Evolutionary conservation across 1,140 invertebrate species (phyloP), one percentile per base, ranked within the genome.

Genomic region (Heliconius himera): DNA sequence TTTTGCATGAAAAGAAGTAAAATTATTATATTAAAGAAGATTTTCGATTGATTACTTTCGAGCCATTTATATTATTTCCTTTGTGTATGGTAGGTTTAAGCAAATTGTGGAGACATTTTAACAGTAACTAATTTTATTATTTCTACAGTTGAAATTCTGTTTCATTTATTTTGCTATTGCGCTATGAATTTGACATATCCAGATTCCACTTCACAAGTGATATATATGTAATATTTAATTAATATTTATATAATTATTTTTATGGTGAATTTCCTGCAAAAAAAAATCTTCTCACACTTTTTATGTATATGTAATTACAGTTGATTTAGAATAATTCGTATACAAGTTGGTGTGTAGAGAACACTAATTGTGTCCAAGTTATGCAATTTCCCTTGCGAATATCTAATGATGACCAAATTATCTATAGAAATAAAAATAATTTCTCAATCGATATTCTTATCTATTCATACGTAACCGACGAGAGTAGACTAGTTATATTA

Each of bases 201-300:
- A 56, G n/a, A 56, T 56, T 56, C 22, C 54, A 56, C 8, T 8
- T 22, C n/a, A 22, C n/a, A 56, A 3, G 54, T 56, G 54, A 22
- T 56, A 36, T 36, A 36, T 36, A 36, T 36, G 26, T 60, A 60
- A 60, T 60, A 60, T 60, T 60, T 60, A 60, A 60, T 60, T 60
- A 60, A 60, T 22, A 60, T 22, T 60, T 22, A 26, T 60, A 60
- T 26, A n/a, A 60, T 60, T 3, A 60, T 11, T 60, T 60, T 22
- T 60, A 60, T 22, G 20, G n/a, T 3, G n/a, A 60, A 26, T 26
- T 60, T 60, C 54, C 54, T 60, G 20, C 22, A 60, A 22, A 22
- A 22, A 8, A 60, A 56, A 9, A 22, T 60, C 54, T 26, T 60
- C 20, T 60, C 22, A 22, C 9, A 22, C 2, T 22, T 22, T 26